phyloP scores from a whole-genome alignment of 1,140 invertebrate genomes.

The Ceratina australensis region DNA sequence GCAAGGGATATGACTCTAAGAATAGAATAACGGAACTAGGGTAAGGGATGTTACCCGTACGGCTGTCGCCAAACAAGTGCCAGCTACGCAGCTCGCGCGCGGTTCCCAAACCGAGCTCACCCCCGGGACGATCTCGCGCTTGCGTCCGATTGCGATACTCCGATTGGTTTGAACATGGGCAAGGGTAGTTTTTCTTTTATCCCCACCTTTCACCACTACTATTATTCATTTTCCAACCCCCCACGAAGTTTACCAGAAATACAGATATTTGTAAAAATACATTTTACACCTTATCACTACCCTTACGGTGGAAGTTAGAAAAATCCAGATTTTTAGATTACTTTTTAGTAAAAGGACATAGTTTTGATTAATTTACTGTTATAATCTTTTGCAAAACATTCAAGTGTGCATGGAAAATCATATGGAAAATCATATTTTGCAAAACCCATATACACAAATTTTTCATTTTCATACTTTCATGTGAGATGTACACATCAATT shows the following conservation, averaged over 20 bases:
- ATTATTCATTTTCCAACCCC: constrained; percentile 25
- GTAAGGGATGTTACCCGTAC: constrained; percentile 74
- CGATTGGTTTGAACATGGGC: constrained; percentile 56
- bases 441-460: too few species aligned
- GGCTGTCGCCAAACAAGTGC: constrained; percentile 79
- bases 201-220: constrained; percentile 32
- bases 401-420: too few species aligned
- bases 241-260: not conserved
- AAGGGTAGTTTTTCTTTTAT: constrained; percentile 54
- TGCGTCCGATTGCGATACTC: constrained; percentile 53
- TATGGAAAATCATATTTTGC: too few species aligned
- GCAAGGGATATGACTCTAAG: constrained; percentile 24
- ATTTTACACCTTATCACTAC: too few species aligned
- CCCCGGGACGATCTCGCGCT: constrained; percentile 60
- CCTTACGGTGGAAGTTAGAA: too few species aligned
- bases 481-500: too few species aligned
- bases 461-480: too few species aligned
- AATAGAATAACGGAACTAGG: constrained; percentile 21
- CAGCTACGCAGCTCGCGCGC: constrained; percentile 73
- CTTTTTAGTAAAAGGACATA: too few species aligned
- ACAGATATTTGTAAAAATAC: too few species aligned
- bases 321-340: too few species aligned
- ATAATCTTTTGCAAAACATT: too few species aligned
- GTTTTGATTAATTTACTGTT: too few species aligned
- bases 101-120: constrained; percentile 70